Base-by-base conservation (phyloP, 2,113 vertebrate genomes). In the Rhinogobius similis region DNA sequence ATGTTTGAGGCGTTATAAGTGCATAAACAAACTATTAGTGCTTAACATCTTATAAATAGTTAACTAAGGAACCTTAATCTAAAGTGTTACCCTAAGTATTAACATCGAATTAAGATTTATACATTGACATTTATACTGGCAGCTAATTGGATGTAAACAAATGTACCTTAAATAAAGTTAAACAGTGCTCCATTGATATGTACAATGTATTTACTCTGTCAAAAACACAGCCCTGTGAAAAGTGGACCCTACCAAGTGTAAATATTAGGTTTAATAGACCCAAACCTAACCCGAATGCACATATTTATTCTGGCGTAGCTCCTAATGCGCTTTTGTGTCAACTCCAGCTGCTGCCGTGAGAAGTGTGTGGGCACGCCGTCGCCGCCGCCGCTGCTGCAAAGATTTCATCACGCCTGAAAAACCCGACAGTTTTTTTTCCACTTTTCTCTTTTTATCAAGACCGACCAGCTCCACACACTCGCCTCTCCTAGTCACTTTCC, bases 371-470 rank as follows among this genome's bases (percentile, higher is more conserved):
- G 70, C 66, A 36, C 32, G 32, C 32, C n/a, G n/a, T n/a, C n/a
- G 59, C 36, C 18, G 16, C 44, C 18, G 3, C 32, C 10, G 52
- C 6, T 86, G 81, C 72, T 82, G 86, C 86, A 87, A 79, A 67
- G 86, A 83, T 91, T 86, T 87, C 89, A 82, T 91, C 88, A 91
- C 62, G 62, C 66, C 71, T 76, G 75, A 72, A 77, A 85, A 56
- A 65, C 2, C 0, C 4, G 38, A 71, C 23, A 21, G 6, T n/a
- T 32, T n/a, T 18, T 58, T 9, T 58, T 32, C 32, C 12, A 2
- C 24, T 58, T 29, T 20, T 27, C 12, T 21, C 20, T 36, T 43
- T 64, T 43, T 62, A 29, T 67, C 48, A 20, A 36, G 36, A 67
- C 39, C 41, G 32, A 29, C 48, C 32, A 0, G 56, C 44, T 71